Base-by-base conservation (phyloP, 1,140 invertebrate species). In the Scaptomyza graminum region DNA sequence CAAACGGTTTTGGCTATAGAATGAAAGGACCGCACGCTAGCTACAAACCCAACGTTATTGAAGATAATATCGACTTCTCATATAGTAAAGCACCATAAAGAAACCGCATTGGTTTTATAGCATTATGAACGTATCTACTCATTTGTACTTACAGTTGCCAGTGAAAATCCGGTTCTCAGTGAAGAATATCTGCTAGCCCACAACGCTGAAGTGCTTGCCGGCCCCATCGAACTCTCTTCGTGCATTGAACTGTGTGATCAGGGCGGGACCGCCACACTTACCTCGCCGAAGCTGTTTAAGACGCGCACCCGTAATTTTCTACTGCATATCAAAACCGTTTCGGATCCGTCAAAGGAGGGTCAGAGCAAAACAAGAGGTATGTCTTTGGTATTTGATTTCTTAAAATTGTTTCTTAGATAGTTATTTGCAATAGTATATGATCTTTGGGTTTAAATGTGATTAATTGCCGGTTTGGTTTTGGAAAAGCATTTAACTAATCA, bases 191-290 rank as follows among this genome's bases (percentile, higher is more conserved):
- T 97, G 39, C 94, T 95, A 69, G 95, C 95, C 9, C 96, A 97
- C 82, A 97, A 97, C 92, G 96, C 96, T 0, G 97, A 98, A 90
- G 96, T 98, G 57, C 91, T 98, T 8, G 97, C 97, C 61, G 97
- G 97, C 2, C 97, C 97, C 7, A 93, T 98, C 1, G 94, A 95
- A 79, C 92, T 98, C 3, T 94, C 95, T 8, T 94, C 95, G 1
- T 96, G 95, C 71, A 93, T 98, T 65, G 97, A 98, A 92, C 85
- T 98, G 46, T 96, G 96, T 0, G 96, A 96, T 81, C 95, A 96
- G 79, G 95, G 95, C 25, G 97, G 97, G 9, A 95, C 95, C 16
- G 94, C 98, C 5, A 97, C 96, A 12, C 92, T 98, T 12, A 97
- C 97, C 0, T 98, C 97, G 81, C 96, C 97, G 0, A 95, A 96